Evolutionary conservation across 1,140 invertebrate genomes (phyloP).

Genomic region (Brachionus rotundiformis): DNA sequence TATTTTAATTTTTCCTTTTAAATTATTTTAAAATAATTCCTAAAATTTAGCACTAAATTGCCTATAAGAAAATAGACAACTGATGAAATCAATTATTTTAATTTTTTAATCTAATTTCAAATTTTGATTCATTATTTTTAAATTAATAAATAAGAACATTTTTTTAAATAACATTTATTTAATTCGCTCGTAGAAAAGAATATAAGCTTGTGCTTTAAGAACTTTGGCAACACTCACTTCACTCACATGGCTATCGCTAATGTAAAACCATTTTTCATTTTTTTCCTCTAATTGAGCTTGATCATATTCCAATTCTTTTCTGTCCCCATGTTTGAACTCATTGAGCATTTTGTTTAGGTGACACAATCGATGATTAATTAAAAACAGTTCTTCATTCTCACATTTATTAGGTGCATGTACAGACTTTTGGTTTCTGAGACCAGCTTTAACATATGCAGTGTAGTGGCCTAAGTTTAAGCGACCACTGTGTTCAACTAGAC

Average conservation of each 20-base stretch:
- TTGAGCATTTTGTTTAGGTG: slow-evolving; percentile 44
- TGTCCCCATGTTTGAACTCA: slow-evolving; percentile 54
- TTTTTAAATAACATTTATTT: not conserved
- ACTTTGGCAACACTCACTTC: slow-evolving; percentile 79
- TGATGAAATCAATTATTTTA: no score
- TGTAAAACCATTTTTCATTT: slow-evolving; percentile 83
- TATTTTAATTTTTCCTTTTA: no score
- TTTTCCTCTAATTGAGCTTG: not conserved
- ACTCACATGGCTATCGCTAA: slow-evolving; percentile 81
- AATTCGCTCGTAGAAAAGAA: slow-evolving; percentile 85
- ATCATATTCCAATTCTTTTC: slow-evolving; percentile 19
- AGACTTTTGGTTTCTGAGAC: slow-evolving; percentile 56
- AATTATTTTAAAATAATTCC: no score
- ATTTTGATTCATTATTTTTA: no score
- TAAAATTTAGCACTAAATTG: no score
- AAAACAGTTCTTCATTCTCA: slow-evolving; percentile 56
- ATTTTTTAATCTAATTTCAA: no score
- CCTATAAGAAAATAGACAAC: no score
- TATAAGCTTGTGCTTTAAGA: slow-evolving; percentile 85
- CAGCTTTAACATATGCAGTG: slow-evolving; percentile 77
- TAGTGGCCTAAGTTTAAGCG: slow-evolving; percentile 88
- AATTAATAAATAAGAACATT: not conserved
- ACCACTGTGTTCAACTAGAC: slow-evolving; percentile 89
- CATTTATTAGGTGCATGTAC: slow-evolving; percentile 59
- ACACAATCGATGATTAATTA: slow-evolving; percentile 55